Evolutionary conservation across 2,888 invertebrate species (phyloP).

Genomic region (Ectemnius cavifrons): DNA sequence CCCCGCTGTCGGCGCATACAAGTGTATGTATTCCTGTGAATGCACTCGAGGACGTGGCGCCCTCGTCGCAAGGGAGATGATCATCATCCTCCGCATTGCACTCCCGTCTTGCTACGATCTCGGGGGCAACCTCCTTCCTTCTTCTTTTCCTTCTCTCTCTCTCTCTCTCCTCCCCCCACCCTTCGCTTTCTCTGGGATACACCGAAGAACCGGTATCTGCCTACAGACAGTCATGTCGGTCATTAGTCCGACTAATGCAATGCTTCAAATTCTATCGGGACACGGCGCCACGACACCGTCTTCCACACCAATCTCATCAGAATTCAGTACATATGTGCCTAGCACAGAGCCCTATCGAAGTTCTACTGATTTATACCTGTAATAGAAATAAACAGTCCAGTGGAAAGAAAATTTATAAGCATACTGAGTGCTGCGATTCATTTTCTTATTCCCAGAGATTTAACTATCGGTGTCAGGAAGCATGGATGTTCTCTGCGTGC

Average conservation of each 20-base stretch:
- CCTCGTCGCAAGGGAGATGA: conserved; percentile 53
- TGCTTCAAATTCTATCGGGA: conserved; percentile 69
- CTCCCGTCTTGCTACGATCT: conserved; percentile 48
- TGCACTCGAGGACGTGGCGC: conserved; percentile 63
- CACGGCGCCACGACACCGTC: conserved; percentile 46
- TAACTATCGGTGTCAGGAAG: too few species aligned
- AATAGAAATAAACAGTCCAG: too few species aligned
- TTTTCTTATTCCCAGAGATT: too few species aligned
- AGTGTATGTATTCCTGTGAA: conserved; percentile 23
- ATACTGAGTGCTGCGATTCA: too few species aligned
- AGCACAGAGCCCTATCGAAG: background rate
- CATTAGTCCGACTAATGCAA: conserved; percentile 74
- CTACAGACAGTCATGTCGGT: conserved; percentile 73
- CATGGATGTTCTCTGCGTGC: too few species aligned
- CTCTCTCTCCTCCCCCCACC: conserved; percentile 34
- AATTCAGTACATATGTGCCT: too few species aligned
- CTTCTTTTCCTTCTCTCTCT: conserved; percentile 30
- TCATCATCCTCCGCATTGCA: conserved; percentile 48
- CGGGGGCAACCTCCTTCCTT: conserved; percentile 43
- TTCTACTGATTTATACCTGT: conserved; percentile 7
- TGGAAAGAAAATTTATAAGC: too few species aligned
- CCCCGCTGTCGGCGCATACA: conserved; percentile 10
- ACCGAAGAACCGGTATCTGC: conserved; percentile 71
- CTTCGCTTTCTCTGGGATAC: conserved; percentile 29
- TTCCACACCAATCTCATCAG: conserved; percentile 14